Base-by-base conservation (phyloP, 2,113 vertebrate species). In the Orientallactaga bullata region DNA sequence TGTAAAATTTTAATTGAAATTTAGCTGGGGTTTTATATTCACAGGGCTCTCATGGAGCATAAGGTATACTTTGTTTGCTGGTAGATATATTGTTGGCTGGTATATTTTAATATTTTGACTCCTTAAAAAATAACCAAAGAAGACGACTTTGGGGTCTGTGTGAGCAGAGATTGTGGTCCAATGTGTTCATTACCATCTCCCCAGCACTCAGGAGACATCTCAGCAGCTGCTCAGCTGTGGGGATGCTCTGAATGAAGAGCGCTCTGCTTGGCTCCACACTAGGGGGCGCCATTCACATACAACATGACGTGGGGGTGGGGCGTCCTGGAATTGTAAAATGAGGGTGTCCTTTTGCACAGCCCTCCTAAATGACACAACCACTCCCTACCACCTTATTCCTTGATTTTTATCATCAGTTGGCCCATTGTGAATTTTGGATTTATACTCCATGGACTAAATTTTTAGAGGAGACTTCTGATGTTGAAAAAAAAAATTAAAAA, bases 271-370 rank as follows among this genome's bases (percentile, higher is more conserved):
- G 35, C 65, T 93, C 47, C 66, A 88, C 93, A 86, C 94, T 93
- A 91, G 94, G 87, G 95, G 95, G 94, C 89, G n/a, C 95, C 68
- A 74, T 37, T 84, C 93, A 65, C 94, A 96, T 73, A 60, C 30
- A 86, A 9, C 65, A 95, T 69, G 23, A 20, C 13, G 39, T 4
- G 47, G 2, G 7, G 42, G 8, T 47, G 23, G 55, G 58, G 71
- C 65, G 71, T 23, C 39, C 39, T 82, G 69, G 23, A 88, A 63
- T 30, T 92, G 42, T 37, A 51, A 39, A 76, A 6, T n/a, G 11
- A 17, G 55, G 68, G 26, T 37, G 71, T 32, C 32, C 68, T 78
- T 77, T 30, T n/a, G 17, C 26, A 15, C 30, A n/a, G 26, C 21
- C 23, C n/a, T 83, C 12, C 32, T 28, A 28, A 60, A 1, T 26